A percentile compares a stretch with the other conserved stretches of the same genome.
Conservation (phyloP, 2,797 vertebrate species). For the Monodelphis domestica region DNA sequence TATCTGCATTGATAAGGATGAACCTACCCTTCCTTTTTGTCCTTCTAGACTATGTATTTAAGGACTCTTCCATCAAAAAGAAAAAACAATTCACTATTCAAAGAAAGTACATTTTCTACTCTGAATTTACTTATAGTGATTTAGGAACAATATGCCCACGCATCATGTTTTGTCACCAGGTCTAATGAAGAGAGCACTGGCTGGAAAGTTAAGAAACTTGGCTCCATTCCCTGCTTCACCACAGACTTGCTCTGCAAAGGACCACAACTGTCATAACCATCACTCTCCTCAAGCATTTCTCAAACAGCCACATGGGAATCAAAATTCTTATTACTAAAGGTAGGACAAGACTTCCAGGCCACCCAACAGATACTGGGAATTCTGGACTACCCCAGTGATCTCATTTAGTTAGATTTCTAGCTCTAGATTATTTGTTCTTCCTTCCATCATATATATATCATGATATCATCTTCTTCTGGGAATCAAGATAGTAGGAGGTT, state of each 20-base stretch:
- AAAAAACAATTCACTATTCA: slow-evolving; percentile 2
- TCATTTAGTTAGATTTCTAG: background rate
- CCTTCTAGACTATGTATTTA: slow-evolving; percentile 18
- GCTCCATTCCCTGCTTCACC: background rate
- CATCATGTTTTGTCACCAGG: background rate
- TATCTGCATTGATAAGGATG: background rate
- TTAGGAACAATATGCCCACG: background rate
- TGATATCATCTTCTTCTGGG: background rate
- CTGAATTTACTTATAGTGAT: background rate
- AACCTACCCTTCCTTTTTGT: background rate
- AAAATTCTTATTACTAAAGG: background rate
- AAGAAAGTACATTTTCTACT: background rate
- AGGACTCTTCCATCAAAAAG: slow-evolving; percentile 7
- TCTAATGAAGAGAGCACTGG: background rate
- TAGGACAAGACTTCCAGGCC: background rate
- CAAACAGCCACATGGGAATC: background rate
- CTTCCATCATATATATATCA: background rate
- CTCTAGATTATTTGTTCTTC: background rate
- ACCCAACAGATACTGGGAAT: background rate
- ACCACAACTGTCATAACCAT: background rate
- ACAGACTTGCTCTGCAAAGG: background rate
- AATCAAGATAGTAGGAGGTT: background rate
- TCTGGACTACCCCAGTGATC: background rate
- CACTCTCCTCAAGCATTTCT: background rate
- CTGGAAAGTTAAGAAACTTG: background rate